Base-by-base conservation (phyloP, 2,113 vertebrate species). In the Hypocryptadius cinnamomeus region DNA sequence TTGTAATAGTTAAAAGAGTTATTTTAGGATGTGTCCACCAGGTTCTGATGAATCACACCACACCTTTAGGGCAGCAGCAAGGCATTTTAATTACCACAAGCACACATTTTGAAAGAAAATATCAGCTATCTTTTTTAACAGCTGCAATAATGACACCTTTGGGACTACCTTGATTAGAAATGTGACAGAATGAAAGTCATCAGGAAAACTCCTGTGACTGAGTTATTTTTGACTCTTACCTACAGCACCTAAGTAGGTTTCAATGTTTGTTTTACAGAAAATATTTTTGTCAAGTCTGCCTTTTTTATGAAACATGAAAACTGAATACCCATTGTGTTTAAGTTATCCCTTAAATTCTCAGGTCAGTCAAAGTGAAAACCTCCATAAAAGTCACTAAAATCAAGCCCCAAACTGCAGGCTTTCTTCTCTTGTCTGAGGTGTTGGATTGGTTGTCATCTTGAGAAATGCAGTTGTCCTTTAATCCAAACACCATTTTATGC, bases 401-500 rank as follows among this genome's bases (percentile, higher is more conserved):
- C 65, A 61, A 73, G 22, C 53, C 56, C 40, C 61, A 92, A 79
- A 87, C n/a, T 60, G 18, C 48, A 78, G 24, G 27, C 47, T 85
- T 91, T 92, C 86, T 72, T 63, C 74, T 71, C 25, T 83, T 92
- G 79, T 85, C 72, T 72, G 3, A 60, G 74, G 17, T 91, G 59
- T 33, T 59, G 48, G 87, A 66, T 56, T 53, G 51, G 56, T 79
- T 96, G 84, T 95, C 89, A 80, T 93, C 71, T 59, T 91, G 92
- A 95, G 91, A 81, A 92, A 85, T 77, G 82, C 51, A 89, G 68
- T 84, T 91, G 79, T 88, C 94, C 93, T 97, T 95, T 95, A 89
- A 95, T 95, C 33, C 20, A 93, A 95, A 87, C 47, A 50, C 40
- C 50, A 85, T 92, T 97, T 97, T 96, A 96, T 95, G 88, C 70